These are phyloP conservation scores for Poeciliopsis prolifica DNA, from an alignment of 2,113 vertebrate species.

Conservation along the genomic window DNA sequence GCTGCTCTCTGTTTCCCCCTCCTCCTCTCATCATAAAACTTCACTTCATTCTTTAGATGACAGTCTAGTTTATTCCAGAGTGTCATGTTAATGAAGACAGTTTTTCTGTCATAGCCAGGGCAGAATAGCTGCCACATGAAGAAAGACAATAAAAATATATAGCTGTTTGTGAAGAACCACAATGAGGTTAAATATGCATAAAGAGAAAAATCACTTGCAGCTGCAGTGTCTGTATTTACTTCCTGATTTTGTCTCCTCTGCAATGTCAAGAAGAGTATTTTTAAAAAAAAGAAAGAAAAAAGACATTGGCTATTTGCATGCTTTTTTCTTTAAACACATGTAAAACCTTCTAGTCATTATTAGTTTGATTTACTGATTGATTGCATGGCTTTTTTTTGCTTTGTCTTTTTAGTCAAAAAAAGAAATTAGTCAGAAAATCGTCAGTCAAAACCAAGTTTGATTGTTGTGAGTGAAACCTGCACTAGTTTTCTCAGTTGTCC, in stretches of 20 bases:
- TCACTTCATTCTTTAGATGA: constrained; percentile 42
- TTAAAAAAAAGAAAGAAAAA: too few relatives aligned
- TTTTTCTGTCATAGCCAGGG: constrained; percentile 29
- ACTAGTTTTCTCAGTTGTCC: neutral
- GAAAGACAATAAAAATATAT: constrained; percentile 36
- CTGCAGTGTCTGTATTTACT: neutral
- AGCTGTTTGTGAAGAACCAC: constrained; percentile 2
- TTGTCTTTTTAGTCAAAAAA: neutral
- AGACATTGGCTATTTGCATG: too few relatives aligned
- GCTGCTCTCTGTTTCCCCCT: constrained; percentile 15
- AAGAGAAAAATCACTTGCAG: neutral
- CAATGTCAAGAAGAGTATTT: too few relatives aligned
- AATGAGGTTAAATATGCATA: constrained; percentile 3
- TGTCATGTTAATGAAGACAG: constrained; percentile 65
- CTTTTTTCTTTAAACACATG: neutral
- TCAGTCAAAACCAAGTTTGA: neutral
- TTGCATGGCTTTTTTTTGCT: neutral
- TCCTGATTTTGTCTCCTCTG: neutral
- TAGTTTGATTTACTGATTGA: neutral
- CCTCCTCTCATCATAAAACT: constrained; percentile 56
- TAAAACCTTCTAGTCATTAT: neutral
- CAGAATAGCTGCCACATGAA: constrained; percentile 6
- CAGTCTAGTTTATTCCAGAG: constrained; percentile 57
- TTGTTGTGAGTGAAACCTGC: neutral
- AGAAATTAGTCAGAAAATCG: neutral